Percentiles rank a stretch among this genome's conserved stretches.
These are phyloP conservation scores for Brachypodius melanocephalos DNA, from an alignment of 2,113 vertebrate species.

Conservation along the genomic window DNA sequence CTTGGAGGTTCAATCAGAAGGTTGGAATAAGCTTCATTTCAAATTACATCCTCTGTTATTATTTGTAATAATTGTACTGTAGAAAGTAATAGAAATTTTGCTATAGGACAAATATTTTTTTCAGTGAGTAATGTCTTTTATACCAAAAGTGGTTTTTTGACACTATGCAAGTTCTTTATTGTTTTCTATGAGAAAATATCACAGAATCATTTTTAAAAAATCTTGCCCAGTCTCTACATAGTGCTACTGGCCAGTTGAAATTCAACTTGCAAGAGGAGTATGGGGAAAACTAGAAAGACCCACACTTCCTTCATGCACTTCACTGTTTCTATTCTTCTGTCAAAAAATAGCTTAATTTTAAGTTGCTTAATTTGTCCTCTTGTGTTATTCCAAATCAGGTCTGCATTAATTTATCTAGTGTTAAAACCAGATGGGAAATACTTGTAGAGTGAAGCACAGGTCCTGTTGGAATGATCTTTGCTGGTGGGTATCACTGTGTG, in stretches of 20 bases:
- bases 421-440: neutral
- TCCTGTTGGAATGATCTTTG: neutral
- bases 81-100: neutral
- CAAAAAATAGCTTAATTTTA: neutral
- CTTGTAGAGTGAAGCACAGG: neutral
- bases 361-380: neutral
- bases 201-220: neutral
- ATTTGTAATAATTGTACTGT: neutral
- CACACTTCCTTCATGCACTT: neutral
- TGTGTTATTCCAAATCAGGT: neutral
- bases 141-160: neutral
- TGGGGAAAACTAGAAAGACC: neutral
- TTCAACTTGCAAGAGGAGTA: accelerated
- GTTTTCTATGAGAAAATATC: neutral
- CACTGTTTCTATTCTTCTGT: neutral
- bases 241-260: neutral
- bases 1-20: neutral
- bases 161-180: neutral
- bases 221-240: neutral
- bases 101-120: neutral
- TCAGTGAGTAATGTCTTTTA: neutral
- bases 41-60: neutral
- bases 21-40: neutral
- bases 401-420: neutral
- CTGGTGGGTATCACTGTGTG: neutral